A percentile compares a stretch with the other conserved stretches of the same genome.
phyloP scores from a whole-genome alignment of 2,797 vertebrate genomes.

The Antrozous pallidus region DNA sequence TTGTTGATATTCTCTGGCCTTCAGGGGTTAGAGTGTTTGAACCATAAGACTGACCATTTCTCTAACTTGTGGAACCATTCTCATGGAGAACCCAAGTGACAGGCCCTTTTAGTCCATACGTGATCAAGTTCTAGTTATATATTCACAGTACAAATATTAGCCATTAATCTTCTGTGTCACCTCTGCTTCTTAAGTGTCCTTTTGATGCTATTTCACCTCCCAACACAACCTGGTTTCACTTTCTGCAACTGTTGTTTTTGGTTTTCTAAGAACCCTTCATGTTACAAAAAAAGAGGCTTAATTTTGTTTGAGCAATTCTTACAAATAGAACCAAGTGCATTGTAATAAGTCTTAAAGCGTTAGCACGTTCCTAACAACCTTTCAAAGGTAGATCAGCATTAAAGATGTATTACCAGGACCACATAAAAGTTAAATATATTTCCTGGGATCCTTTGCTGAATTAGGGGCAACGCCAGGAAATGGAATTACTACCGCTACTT shows the following conservation, averaged over 20 bases:
- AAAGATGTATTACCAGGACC: conserved; percentile 55
- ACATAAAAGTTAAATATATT: conserved; percentile 73
- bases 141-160: background rate
- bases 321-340: background rate
- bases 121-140: background rate
- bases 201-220: background rate
- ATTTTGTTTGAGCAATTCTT: background rate
- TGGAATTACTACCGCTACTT: conserved; percentile 66
- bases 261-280: background rate
- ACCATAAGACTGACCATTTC: background rate
- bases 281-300: conserved; percentile 8
- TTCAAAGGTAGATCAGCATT: conserved; percentile 65
- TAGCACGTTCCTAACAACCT: conserved; percentile 24
- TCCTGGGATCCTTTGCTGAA: conserved; percentile 61
- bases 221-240: background rate
- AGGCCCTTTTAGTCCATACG: background rate
- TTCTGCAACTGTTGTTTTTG: background rate
- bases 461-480: conserved; percentile 62
- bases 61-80: background rate
- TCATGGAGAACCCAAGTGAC: background rate
- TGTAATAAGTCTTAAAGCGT: conserved; percentile 26
- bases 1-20: background rate
- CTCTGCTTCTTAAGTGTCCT: background rate
- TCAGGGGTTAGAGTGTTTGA: background rate
- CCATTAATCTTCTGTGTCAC: background rate